phyloP scores from a whole-genome alignment of 2,888 invertebrate species.

The Odontothrips loti region DNA sequence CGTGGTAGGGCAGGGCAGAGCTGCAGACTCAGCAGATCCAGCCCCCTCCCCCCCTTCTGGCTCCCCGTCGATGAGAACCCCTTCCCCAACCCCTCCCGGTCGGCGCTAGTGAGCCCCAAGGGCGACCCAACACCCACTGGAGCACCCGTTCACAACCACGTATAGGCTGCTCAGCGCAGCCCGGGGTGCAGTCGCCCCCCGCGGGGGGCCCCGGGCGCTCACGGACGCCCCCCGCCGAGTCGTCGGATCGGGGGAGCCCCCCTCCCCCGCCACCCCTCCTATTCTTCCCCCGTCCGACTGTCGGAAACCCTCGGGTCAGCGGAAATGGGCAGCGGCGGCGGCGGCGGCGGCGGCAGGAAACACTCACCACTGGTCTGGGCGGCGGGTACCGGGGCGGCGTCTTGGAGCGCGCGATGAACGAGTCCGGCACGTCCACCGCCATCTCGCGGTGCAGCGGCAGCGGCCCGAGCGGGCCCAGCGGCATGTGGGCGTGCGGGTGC shows the following conservation, averaged over 20 bases:
- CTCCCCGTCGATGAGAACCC: no score
- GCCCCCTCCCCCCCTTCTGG: neutral
- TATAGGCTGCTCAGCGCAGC: neutral
- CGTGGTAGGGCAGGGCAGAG: neutral
- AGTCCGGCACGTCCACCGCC: slow-evolving; percentile 97
- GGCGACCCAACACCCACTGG: no score
- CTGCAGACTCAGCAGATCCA: neutral
- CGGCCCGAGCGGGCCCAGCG: slow-evolving; percentile 9
- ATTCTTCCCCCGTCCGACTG: neutral
- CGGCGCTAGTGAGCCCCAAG: no score
- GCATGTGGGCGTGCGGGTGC: neutral
- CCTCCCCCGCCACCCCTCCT: neutral
- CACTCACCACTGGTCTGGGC: slow-evolving; percentile 55
- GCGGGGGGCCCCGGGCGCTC: neutral
- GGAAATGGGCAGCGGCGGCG: no score
- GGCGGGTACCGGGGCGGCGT: slow-evolving; percentile 88
- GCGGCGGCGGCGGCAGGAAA: neutral
- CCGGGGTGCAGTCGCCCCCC: neutral
- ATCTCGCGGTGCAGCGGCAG: slow-evolving; percentile 83
- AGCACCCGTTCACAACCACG: no score
- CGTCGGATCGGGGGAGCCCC: neutral
- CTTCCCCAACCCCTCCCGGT: no score
- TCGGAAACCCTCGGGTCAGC: neutral
- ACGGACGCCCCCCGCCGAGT: neutral
- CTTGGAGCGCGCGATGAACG: slow-evolving; percentile 85